phyloP scores from a whole-genome alignment of 2,888 invertebrate species.

The Empis stercorea region DNA sequence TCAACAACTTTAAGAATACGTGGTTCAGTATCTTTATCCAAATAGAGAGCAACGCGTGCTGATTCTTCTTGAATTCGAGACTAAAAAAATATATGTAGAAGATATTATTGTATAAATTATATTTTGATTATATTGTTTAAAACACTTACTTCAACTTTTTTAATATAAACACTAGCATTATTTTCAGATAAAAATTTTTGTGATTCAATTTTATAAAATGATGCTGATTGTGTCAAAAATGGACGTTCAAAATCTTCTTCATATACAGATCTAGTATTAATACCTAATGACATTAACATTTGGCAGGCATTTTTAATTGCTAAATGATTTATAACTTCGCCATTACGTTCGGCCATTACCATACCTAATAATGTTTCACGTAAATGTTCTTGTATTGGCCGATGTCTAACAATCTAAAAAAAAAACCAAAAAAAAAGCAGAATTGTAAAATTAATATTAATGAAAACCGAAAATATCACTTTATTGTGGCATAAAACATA shows the following conservation, averaged over 20 bases:
- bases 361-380: conserved; percentile 85
- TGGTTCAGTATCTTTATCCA: conserved; percentile 93
- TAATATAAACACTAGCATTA: conserved; percentile 97
- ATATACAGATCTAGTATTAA: conserved; percentile 85
- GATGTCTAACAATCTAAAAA: conserved; percentile 79
- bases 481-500: too few species aligned
- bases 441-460: background rate
- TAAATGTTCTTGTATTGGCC: conserved; percentile 86
- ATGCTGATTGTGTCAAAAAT: conserved; percentile 92
- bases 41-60: conserved; percentile 91
- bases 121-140: too few species aligned
- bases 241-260: conserved; percentile 99
- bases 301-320: conserved; percentile 98
- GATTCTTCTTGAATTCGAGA: conserved; percentile 95
- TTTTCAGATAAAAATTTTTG: conserved; percentile 97
- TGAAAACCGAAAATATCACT: too few species aligned
- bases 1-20: conserved; percentile 94
- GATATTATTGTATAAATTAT: background rate
- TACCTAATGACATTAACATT: conserved; percentile 97
- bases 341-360: conserved; percentile 90
- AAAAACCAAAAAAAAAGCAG: too few species aligned
- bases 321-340: conserved; percentile 93
- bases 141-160: conserved; percentile 70
- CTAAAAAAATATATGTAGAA: conserved; percentile 14
- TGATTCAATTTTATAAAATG: conserved; percentile 97